phyloP scores from a whole-genome alignment of 2,888 invertebrate species.

The Netelia fuscicornis region DNA sequence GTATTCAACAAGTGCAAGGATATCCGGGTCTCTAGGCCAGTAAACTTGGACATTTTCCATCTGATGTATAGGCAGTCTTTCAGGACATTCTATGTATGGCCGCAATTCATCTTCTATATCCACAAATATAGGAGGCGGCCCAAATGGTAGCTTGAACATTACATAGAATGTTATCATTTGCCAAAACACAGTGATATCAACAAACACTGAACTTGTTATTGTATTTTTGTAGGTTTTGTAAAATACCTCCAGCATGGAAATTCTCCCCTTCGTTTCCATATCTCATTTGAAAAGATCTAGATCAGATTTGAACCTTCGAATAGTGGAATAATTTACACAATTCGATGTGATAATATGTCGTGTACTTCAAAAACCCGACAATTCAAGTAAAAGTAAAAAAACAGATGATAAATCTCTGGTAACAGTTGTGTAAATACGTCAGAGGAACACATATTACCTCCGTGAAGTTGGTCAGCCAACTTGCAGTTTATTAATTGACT shows the following conservation, averaged over 20 bases:
- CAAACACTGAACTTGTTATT: neutral
- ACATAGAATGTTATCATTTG: neutral
- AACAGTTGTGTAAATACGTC: neutral
- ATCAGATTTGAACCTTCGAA: neutral
- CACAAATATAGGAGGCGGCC: constrained; percentile 89
- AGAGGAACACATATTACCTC: neutral
- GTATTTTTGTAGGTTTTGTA: neutral
- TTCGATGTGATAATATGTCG: neutral
- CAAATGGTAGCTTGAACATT: constrained; percentile 81
- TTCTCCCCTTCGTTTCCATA: constrained; percentile 48
- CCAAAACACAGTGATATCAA: neutral
- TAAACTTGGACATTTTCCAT: constrained; percentile 89
- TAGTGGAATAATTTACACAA: neutral
- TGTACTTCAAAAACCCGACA: constrained; percentile 25
- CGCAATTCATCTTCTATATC: constrained; percentile 88
- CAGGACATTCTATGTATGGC: constrained; percentile 89
- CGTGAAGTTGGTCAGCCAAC: too few species aligned
- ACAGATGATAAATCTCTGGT: too few species aligned
- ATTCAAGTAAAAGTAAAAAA: too few species aligned
- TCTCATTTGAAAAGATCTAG: constrained; percentile 19
- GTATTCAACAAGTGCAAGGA: constrained; percentile 86
- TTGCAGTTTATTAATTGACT: too few species aligned
- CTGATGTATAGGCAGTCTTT: constrained; percentile 90
- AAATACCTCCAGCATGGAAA: constrained; percentile 58
- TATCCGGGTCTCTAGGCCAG: constrained; percentile 87